Percentiles rank a stretch among this genome's conserved stretches.
Conservation (phyloP, 2,113 vertebrate species). For the Chelonoidis abingdonii region DNA sequence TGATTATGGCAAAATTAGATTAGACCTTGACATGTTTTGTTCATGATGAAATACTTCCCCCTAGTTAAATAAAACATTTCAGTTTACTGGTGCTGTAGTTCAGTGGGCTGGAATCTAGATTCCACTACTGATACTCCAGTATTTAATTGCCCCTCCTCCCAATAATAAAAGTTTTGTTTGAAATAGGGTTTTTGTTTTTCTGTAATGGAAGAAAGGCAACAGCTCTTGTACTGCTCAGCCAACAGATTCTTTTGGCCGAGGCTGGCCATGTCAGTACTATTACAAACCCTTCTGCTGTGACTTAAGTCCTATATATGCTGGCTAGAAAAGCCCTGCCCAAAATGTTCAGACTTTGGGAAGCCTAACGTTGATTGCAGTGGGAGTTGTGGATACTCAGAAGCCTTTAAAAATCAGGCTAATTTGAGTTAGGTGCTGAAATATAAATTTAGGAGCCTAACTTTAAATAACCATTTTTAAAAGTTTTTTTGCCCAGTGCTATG, state of each 20-base stretch:
- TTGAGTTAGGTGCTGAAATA: constrained; percentile 3
- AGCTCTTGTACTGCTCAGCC: background rate
- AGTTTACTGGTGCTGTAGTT: background rate
- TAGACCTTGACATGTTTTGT: background rate
- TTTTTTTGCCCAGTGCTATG: background rate
- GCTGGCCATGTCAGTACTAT: accelerated
- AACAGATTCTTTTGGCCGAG: background rate
- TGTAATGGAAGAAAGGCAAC: background rate
- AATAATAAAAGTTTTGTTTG: background rate
- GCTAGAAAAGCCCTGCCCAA: background rate
- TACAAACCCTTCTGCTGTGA: background rate
- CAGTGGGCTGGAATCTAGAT: background rate
- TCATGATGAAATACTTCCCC: background rate
- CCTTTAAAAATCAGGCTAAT: background rate
- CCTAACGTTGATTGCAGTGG: background rate
- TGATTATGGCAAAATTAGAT: background rate
- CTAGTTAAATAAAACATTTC: background rate
- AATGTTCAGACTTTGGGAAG: background rate
- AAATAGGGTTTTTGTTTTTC: background rate
- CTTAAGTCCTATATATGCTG: background rate
- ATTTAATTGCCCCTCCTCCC: background rate
- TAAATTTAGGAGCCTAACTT: background rate
- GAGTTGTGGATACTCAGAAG: constrained; percentile 11
- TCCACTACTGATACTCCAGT: background rate
- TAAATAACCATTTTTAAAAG: background rate